Percentiles rank a stretch among this genome's conserved stretches.
Conservation (phyloP, 2,888 invertebrate genomes). For the Orthosia incerta region DNA sequence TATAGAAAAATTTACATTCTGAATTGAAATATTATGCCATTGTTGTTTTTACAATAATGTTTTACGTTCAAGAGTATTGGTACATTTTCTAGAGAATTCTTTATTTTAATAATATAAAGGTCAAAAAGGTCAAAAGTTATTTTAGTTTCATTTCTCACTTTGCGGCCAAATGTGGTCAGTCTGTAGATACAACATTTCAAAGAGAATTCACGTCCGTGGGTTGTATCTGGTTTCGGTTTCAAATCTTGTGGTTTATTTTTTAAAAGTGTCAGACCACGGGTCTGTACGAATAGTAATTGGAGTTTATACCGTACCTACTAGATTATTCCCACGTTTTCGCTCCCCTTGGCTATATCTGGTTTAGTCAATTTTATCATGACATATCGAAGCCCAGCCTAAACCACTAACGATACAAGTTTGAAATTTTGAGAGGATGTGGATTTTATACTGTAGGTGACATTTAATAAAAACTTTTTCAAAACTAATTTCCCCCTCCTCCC, state of each 20-base stretch:
- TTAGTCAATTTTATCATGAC: neutral
- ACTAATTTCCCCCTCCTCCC: too few relatives aligned
- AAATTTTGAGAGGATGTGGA: too few relatives aligned
- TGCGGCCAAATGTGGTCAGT: slow-evolving; percentile 9
- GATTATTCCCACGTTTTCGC: neutral
- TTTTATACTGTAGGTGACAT: too few relatives aligned
- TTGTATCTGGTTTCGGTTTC: slow-evolving; percentile 27
- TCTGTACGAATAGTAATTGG: neutral
- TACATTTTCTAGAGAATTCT: neutral
- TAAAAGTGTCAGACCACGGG: neutral
- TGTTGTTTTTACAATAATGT: neutral
- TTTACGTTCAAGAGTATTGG: neutral
- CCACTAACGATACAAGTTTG: too few relatives aligned
- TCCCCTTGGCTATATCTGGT: neutral
- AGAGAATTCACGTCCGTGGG: neutral
- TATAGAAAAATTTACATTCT: neutral
- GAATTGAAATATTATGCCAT: neutral
- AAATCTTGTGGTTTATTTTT: slow-evolving; percentile 15
- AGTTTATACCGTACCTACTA: neutral
- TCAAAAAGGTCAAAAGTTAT: neutral
- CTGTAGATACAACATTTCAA: slow-evolving; percentile 33
- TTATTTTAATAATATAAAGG: neutral
- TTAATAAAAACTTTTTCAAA: too few relatives aligned
- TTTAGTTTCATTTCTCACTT: slow-evolving; percentile 17
- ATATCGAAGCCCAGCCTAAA: too few relatives aligned